These are phyloP conservation scores for Hypothenemus hampei DNA, from an alignment of 1,140 invertebrate genomes.

Conservation along the genomic window DNA sequence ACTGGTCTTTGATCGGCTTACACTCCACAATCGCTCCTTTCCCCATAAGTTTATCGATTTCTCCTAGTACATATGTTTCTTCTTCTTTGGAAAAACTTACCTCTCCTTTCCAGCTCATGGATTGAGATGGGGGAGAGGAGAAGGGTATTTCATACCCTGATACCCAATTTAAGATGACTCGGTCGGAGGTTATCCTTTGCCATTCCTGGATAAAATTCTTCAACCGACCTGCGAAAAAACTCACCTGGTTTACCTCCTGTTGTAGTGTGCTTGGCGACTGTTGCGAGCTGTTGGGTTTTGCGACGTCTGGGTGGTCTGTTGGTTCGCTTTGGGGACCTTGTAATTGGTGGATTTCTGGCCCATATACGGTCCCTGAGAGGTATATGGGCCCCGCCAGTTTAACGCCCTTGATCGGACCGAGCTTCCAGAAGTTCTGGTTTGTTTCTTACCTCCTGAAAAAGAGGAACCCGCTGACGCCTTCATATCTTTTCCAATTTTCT, in stretches of 20 bases:
- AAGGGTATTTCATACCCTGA: conserved; percentile 10
- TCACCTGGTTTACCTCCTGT: neutral
- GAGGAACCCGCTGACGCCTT: too few relatives aligned
- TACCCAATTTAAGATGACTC: conserved; percentile 3
- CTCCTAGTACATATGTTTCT: neutral
- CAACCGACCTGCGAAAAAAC: conserved; percentile 1
- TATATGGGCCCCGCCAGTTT: neutral
- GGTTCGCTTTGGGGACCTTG: too few relatives aligned
- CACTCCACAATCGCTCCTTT: neutral
- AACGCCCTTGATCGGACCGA: too few relatives aligned
- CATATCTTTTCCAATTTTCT: conserved; percentile 1
- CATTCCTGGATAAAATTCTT: conserved; percentile 1
- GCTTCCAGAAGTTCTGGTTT: neutral
- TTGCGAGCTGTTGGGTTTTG: neutral
- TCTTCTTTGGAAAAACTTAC: neutral
- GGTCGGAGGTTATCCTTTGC: neutral
- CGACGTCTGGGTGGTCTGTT: neutral
- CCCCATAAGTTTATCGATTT: neutral
- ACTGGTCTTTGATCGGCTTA: neutral
- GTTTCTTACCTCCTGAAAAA: too few relatives aligned
- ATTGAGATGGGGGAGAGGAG: neutral
- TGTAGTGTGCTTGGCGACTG: neutral
- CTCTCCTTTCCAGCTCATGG: neutral
- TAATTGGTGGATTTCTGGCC: neutral
- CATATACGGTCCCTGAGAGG: neutral